phyloP scores from a whole-genome alignment of 2,888 invertebrate species.

The Flexamia atlantica region DNA sequence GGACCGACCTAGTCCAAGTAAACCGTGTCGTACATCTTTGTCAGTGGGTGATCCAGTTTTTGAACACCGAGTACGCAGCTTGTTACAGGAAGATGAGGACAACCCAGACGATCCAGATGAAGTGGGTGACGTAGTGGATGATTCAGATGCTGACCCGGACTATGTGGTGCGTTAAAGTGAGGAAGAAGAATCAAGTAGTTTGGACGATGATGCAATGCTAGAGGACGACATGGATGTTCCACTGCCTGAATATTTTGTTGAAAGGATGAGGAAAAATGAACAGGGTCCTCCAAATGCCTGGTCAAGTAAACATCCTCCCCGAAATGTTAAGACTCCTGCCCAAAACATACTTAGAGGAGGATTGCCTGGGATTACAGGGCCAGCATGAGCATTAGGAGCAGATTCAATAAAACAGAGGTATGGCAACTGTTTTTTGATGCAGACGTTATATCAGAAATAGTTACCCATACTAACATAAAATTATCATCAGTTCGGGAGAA shows the following conservation, averaged over 20 bases:
- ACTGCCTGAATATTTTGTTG: slow-evolving; percentile 53
- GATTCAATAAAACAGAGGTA: slow-evolving; percentile 9
- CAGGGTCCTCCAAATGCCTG: slow-evolving; percentile 58
- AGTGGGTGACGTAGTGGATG: neutral
- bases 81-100: slow-evolving; percentile 32
- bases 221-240: neutral
- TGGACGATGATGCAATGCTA: neutral
- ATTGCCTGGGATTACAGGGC: slow-evolving; percentile 48
- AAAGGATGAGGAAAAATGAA: slow-evolving; percentile 55
- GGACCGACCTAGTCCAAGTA: slow-evolving; percentile 22
- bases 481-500: slow-evolving; percentile 3
- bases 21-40: slow-evolving; percentile 33
- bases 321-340: slow-evolving; percentile 41
- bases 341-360: slow-evolving; percentile 17
- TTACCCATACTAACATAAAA: slow-evolving; percentile 49
- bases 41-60: slow-evolving; percentile 40
- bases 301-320: neutral
- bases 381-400: slow-evolving; percentile 19
- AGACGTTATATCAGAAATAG: neutral
- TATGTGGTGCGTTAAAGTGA: slow-evolving; percentile 23
- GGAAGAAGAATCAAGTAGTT: slow-evolving; percentile 1
- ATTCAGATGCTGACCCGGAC: slow-evolving; percentile 11
- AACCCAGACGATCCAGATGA: slow-evolving; percentile 9
- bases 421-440: slow-evolving; percentile 48
- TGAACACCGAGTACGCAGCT: neutral